Evolutionary conservation across 2,797 vertebrate species (phyloP), one percentile per base, ranked within the genome.

Genomic region (Megalops cyprinoides): DNA sequence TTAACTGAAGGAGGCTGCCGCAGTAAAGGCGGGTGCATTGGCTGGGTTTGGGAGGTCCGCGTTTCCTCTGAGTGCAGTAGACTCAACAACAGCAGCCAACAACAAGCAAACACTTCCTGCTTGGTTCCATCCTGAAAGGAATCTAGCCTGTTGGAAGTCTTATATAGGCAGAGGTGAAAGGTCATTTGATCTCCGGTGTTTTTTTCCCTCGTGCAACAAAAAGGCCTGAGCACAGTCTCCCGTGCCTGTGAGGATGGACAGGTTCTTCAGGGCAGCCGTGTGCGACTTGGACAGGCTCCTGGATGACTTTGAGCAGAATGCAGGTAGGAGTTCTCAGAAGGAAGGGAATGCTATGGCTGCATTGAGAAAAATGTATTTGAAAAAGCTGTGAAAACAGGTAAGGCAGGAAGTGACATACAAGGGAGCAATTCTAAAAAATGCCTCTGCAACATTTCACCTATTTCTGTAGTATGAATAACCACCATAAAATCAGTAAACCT

Each of bases 261-360:
- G 92, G 92, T 98, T 96, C 89, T 99, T 99, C 91, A 98, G 96
- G 93, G 97, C 98, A 86, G 98, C 97, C 80, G 96, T 99, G 79
- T 96, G 95, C 91, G 97, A 98, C 88, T 89, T 99, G 91, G 98
- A 99, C 93, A 99, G 97, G 87, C 92, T 99, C 51, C 95, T 99
- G 0, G 97, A 99, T 89, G 97, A 99, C 91, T 98, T 99, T 93
- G 98, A 99, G 85, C 95, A 96, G 85, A 97, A 92, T 71, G 89
- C 97, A 93, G 98, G 98, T 99, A 87, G 89, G 95, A 92, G 7
- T 28, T 46, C 51, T 14, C 25, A 10, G 25, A 25, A 60, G 28
- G n/a, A n/a, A n/a, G n/a, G n/a, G n/a, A n/a, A n/a, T n/a, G n/a
- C n/a, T n/a, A n/a, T n/a, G n/a, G n/a, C n/a, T n/a, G n/a, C n/a